A percentile compares a stretch with the other conserved stretches of the same genome.
phyloP scores from a whole-genome alignment of 2,888 invertebrate species.

The Pristionchus exspectatus region DNA sequence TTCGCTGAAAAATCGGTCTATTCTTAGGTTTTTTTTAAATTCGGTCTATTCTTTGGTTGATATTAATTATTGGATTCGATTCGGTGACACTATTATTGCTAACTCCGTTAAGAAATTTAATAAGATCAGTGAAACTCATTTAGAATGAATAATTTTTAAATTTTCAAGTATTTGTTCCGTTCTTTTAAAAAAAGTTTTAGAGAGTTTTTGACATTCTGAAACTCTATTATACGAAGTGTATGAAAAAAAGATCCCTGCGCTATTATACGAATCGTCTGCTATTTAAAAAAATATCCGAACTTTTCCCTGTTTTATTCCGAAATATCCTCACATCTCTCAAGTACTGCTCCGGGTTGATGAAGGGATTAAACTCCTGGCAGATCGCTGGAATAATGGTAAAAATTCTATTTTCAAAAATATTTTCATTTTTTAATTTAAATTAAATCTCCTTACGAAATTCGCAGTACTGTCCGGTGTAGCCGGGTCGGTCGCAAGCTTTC shows the following conservation, averaged over 20 bases:
- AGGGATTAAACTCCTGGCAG: slow-evolving; percentile 44
- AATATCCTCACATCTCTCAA: slow-evolving; percentile 11
- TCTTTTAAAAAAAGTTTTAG: too few relatives aligned
- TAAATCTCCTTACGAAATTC: slow-evolving; percentile 62
- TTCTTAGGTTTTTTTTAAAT: too few relatives aligned
- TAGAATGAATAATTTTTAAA: too few relatives aligned
- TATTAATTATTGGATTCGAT: too few relatives aligned
- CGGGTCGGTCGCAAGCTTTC: slow-evolving; percentile 63
- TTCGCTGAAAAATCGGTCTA: too few relatives aligned
- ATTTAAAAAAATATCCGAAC: background rate
- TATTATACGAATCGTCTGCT: too few relatives aligned
- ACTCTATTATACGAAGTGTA: background rate
- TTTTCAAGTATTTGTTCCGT: too few relatives aligned
- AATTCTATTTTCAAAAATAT: background rate
- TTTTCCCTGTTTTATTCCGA: too few relatives aligned
- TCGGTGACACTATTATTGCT: background rate
- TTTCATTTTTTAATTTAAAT: too few relatives aligned
- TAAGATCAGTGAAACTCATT: background rate
- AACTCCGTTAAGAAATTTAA: background rate
- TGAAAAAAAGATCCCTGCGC: too few relatives aligned
- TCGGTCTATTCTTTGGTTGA: background rate
- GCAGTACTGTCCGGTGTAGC: slow-evolving; percentile 72
- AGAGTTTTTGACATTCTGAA: background rate
- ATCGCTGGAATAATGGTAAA: slow-evolving; percentile 39
- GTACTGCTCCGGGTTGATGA: slow-evolving; percentile 39